These are phyloP conservation scores for Tauraco hartlaubi DNA, from an alignment of 2,797 vertebrate species.

Conservation along the genomic window DNA sequence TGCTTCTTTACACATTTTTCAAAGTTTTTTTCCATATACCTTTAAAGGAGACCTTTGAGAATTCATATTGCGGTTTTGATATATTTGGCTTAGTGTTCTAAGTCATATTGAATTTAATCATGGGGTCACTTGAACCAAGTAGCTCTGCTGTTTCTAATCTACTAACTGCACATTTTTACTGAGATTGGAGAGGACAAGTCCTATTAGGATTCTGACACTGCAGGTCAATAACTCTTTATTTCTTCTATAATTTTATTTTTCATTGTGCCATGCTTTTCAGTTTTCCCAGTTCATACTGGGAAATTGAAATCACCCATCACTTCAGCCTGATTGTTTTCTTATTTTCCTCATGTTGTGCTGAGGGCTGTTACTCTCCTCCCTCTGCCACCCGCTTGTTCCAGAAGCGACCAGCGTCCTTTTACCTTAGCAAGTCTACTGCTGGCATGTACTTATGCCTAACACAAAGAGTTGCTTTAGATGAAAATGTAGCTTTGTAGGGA, in stretches of 20 bases:
- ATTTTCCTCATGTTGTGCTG: slow-evolving; percentile 39
- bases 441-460: not conserved
- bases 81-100: slow-evolving; percentile 72
- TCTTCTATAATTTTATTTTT: slow-evolving; percentile 79
- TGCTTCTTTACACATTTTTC: slow-evolving; percentile 35
- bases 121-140: slow-evolving; percentile 74
- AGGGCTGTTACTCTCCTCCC: slow-evolving; percentile 1
- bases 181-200: slow-evolving; percentile 75
- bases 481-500: not conserved
- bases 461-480: not conserved
- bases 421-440: not conserved
- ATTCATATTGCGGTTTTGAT: slow-evolving; percentile 61
- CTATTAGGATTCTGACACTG: slow-evolving; percentile 78
- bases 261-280: slow-evolving; percentile 67
- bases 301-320: slow-evolving; percentile 72
- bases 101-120: slow-evolving; percentile 78
- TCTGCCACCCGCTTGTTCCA: not conserved
- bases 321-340: slow-evolving; percentile 49
- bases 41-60: slow-evolving; percentile 69
- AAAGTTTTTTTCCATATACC: not conserved
- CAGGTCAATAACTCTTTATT: slow-evolving; percentile 81
- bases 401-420: not conserved
- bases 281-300: slow-evolving; percentile 65
- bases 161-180: slow-evolving; percentile 77
- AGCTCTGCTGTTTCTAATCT: slow-evolving; percentile 80